Evolutionary conservation across 2,888 invertebrate species (phyloP), one percentile per base, ranked within the genome.

Genomic region (Dendrolimus houi): DNA sequence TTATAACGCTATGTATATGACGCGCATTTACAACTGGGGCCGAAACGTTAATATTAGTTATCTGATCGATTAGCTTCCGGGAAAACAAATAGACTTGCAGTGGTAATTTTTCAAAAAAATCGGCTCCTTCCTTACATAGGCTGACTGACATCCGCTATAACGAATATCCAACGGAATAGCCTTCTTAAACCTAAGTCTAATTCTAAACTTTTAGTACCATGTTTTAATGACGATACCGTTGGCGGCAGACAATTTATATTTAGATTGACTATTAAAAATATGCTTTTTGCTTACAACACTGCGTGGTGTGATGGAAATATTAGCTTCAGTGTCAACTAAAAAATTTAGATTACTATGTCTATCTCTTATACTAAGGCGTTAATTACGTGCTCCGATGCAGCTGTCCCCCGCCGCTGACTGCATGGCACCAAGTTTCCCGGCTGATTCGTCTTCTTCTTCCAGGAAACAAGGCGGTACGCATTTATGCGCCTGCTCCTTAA

Each of bases 91-190:
- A 67, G 1, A 70, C 63, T 12, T 68, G 9, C 17, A 72, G 53
- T 8, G 60, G 60, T 56, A 64, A 54, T n/a, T 65, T 9, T 47
- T 56, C 68, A 60, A 58, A 70, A 69, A 54, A 70, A n/a, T n/a
- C n/a, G n/a, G n/a, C n/a, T 68, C 0, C 68, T 70, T 0, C 70
- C 69, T 1, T 69, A 7, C 7, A 70, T 70, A 0, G 67, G 64
- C 54, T 66, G 65, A 8, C 62, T 61, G 0, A 70, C 67, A 8
- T 63, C 63, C 0, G 64, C 64, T 1, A 70, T 40, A 0, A 70
- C 56, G 47, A 70, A 68, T 1, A 42, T 61, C 69, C 69, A 72
- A 0, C 53, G 41, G 55, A 60, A 69, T 8, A 64, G 53, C 47
- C 70, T 52, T 7, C 68, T 58, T 54, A 69, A 55, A 3, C 57